These are phyloP conservation scores for Nestor notabilis DNA, from an alignment of 2,113 vertebrate genomes.

Conservation along the genomic window DNA sequence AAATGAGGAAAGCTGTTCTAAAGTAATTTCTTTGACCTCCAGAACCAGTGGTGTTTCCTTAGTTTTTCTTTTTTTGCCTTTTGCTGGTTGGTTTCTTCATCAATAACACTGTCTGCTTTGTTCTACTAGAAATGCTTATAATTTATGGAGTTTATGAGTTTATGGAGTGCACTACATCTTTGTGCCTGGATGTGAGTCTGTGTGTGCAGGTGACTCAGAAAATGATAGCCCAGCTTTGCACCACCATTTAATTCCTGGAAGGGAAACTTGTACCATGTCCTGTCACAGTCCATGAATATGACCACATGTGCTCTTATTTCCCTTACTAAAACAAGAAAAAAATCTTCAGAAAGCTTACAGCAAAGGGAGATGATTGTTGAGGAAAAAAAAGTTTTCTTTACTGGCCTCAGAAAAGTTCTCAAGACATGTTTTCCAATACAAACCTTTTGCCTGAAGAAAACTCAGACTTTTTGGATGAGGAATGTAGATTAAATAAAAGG, in stretches of 20 bases:
- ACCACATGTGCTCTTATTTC: neutral
- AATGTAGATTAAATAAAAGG: neutral
- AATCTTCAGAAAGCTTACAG: neutral
- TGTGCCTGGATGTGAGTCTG: neutral
- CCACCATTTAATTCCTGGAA: neutral
- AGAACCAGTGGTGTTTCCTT: neutral
- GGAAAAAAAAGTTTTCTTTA: neutral
- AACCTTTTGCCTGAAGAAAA: neutral
- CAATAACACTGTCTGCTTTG: neutral
- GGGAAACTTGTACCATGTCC: neutral
- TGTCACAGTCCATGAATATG: neutral
- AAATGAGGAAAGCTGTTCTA: neutral
- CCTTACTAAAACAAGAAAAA: neutral
- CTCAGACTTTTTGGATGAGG: neutral
- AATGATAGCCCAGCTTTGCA: neutral
- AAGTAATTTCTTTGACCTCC: neutral
- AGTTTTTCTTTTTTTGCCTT: neutral
- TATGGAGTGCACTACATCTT: neutral
- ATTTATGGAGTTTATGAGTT: neutral
- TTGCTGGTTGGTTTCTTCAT: neutral
- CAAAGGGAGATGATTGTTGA: neutral
- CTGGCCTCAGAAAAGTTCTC: neutral
- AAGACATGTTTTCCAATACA: neutral
- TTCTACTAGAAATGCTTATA: neutral
- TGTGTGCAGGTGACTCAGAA: neutral